Conservation (phyloP, 2,113 vertebrate species). For the Psettodes erumei region DNA sequence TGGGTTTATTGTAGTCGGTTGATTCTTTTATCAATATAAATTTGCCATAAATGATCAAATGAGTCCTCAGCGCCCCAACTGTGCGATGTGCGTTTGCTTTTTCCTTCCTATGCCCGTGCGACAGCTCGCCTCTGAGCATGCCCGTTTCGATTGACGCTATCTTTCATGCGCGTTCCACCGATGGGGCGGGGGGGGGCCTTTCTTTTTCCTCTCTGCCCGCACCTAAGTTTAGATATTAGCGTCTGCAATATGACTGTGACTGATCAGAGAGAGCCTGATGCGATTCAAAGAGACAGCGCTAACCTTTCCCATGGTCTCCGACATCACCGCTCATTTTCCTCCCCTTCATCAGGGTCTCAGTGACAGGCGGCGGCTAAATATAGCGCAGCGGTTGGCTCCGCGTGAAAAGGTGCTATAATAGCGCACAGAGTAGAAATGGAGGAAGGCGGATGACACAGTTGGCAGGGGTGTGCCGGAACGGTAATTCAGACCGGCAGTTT, state of each 20-base stretch:
- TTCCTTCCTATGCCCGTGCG: slow-evolving; percentile 7
- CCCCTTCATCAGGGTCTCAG: slow-evolving; percentile 59
- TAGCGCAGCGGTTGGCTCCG: slow-evolving; percentile 38
- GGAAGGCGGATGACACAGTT: neutral
- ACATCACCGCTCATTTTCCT: slow-evolving; percentile 62
- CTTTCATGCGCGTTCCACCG: slow-evolving; percentile 32
- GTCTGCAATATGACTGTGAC: slow-evolving; percentile 45
- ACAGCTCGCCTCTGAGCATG: slow-evolving; percentile 22
- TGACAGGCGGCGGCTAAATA: slow-evolving; percentile 71
- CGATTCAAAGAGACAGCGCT: slow-evolving; percentile 59
- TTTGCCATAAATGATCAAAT: too few relatives aligned
- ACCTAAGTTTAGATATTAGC: slow-evolving; percentile 61
- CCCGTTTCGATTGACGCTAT: slow-evolving; percentile 17
- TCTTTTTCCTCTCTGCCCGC: neutral
- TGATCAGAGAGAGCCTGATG: slow-evolving; percentile 60
- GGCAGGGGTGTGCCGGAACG: neutral
- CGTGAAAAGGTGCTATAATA: slow-evolving; percentile 45
- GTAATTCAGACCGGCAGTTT: neutral
- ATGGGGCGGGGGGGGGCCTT: too few relatives aligned
- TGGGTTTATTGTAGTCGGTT: too few relatives aligned
- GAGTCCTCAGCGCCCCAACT: too few relatives aligned
- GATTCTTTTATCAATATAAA: too few relatives aligned
- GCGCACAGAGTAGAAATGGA: slow-evolving; percentile 16
- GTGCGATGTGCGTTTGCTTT: slow-evolving; percentile 39
- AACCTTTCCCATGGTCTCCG: slow-evolving; percentile 63